These are phyloP conservation scores for Osedax frankpressi DNA, from an alignment of 2,888 invertebrate species.

Conservation along the genomic window DNA sequence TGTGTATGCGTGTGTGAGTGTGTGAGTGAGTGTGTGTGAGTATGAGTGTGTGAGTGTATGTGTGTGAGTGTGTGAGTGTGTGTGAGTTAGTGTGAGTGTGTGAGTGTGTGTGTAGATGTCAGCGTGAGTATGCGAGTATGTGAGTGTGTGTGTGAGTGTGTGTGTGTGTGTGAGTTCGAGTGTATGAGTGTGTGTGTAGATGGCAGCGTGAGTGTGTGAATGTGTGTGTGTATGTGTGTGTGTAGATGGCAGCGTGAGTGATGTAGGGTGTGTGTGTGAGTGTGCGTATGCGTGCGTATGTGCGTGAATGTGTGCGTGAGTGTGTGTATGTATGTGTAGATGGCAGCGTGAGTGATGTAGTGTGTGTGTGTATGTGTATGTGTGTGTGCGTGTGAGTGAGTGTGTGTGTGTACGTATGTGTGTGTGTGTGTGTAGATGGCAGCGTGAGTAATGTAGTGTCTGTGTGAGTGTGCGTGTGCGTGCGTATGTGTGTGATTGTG, in stretches of 20 bases:
- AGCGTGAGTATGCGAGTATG: constrained; percentile 5
- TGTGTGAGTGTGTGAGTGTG: constrained; percentile 10
- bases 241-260: background rate
- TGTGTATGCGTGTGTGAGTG: constrained; percentile 2
- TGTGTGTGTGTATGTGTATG: no score
- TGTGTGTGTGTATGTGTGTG: background rate
- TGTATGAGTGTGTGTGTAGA: background rate
- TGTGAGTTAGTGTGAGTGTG: constrained; percentile 6
- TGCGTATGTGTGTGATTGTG: no score
- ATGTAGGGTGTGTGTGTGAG: background rate
- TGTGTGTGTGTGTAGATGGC: no score
- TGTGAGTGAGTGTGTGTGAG: constrained; percentile 6
- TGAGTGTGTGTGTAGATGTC: constrained; percentile 7
- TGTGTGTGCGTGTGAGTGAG: no score
- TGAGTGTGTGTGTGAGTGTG: constrained; percentile 9
- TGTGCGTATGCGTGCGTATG: background rate
- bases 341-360: background rate
- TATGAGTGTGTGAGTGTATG: constrained; percentile 8
- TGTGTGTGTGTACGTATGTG: no score
- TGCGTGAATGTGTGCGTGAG: background rate
- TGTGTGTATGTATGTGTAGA: background rate
- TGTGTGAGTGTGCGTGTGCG: no score
- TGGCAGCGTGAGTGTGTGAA: background rate
- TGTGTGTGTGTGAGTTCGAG: constrained; percentile 7
- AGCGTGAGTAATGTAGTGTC: no score